Conservation (phyloP, 2,797 vertebrate species). For the Amazonetta brasiliensis region DNA sequence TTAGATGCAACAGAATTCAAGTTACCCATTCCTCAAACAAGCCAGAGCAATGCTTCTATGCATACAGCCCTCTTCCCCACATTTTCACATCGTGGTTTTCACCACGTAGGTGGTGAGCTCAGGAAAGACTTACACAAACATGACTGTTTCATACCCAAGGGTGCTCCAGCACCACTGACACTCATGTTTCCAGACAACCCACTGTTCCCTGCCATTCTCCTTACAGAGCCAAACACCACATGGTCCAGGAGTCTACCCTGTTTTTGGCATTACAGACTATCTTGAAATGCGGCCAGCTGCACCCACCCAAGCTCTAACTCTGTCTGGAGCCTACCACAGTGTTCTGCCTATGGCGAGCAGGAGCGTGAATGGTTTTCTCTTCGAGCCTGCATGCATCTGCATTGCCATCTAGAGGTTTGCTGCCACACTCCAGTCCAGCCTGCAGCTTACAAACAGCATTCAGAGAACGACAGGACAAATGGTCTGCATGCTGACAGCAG, state of each 20-base stretch:
- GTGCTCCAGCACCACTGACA: not conserved
- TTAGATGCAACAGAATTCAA: not conserved
- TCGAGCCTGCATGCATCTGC: not conserved
- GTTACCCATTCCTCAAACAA: not conserved
- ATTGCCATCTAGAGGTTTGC: constrained; percentile 66
- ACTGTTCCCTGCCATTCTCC: not conserved
- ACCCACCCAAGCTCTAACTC: constrained; percentile 7
- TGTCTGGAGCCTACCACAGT: constrained; percentile 22
- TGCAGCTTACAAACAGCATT: not conserved
- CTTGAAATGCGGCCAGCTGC: constrained; percentile 16
- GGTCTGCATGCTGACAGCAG: not conserved
- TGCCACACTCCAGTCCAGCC: not conserved
- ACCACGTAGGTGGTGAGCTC: not conserved
- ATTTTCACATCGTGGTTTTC: not conserved
- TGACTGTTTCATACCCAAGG: not conserved
- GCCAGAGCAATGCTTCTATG: not conserved
- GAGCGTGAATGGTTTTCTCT: not conserved
- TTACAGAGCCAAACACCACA: not conserved
- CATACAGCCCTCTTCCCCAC: not conserved
- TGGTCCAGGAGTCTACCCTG: not conserved
- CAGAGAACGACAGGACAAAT: not conserved
- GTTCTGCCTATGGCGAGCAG: not conserved
- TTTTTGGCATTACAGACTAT: not conserved
- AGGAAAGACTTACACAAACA: not conserved
- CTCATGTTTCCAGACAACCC: not conserved